Evolutionary conservation across 2,113 vertebrate species (phyloP), one percentile per base, ranked within the genome.

Genomic region (Oreotrochilus melanogaster): DNA sequence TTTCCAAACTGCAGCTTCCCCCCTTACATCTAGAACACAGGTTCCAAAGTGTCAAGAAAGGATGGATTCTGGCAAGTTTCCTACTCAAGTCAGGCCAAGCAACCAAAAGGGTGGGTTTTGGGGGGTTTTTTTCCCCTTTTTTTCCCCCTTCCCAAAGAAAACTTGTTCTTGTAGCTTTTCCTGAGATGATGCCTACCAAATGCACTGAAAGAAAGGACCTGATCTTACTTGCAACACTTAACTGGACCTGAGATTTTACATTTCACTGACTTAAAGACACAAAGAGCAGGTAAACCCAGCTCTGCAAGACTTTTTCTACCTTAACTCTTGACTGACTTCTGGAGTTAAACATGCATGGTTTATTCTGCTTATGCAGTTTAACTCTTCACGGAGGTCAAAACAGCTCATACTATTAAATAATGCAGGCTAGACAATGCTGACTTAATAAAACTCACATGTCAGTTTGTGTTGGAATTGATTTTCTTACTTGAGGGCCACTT

Each of bases 361-460:
- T 76, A 89, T 89, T 93, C 91, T 45, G 56, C 92, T 96, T 84
- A 18, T 93, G 96, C 83, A 94, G 94, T 84, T 97, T 97, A 97
- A 97, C 95, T 96, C 96, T 96, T 98, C 76, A 9, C 57, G 86
- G 94, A 97, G 96, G 95, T 98, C 96, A 94, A 39, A 31, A 25
- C 37, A 92, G 83, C 96, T 85, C 88, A 61, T 53, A 30, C 95
- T 97, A 90, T 97, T 97, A 97, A 98, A 97, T 98, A 98, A 97
- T 89, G 92, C 94, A 96, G 96, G 93, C 95, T 93, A 93, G 91
- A 97, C 95, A 24, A 95, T 39, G 87, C 96, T 96, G 96, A 96
- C 97, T 97, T 97, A 94, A 97, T 98, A 96, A 97, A 98, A 95
- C 94, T 37, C 67, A 96, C 92, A 86, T 97, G 97, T 97, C 97